phyloP scores from a whole-genome alignment of 2,797 vertebrate species.

The Macropodus opercularis region DNA sequence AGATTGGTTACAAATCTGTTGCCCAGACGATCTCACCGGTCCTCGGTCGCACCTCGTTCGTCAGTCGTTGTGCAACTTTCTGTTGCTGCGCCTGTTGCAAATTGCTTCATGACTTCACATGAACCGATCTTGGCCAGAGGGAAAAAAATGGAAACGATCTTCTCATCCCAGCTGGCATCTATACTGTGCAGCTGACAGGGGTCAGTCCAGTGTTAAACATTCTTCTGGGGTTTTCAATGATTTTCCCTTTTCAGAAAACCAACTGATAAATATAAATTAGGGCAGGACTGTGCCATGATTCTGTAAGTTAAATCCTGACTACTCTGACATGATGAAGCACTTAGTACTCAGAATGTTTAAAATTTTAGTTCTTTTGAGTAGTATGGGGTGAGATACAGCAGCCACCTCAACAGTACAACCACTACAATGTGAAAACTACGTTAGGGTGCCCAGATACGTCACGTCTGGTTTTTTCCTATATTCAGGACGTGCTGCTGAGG shows the following conservation, averaged over 20 bases:
- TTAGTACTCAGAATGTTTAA: slow-evolving; percentile 5
- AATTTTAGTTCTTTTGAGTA: slow-evolving; percentile 3
- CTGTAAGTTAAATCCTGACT: slow-evolving; percentile 11
- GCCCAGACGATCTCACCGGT: not conserved
- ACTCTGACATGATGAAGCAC: slow-evolving; percentile 22
- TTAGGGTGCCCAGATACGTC: slow-evolving; percentile 3
- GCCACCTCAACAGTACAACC: slow-evolving; percentile 15
- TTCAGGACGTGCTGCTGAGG: slow-evolving; percentile 21
- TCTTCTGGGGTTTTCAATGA: not conserved
- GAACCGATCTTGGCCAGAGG: too few relatives aligned
- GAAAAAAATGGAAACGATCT: too few relatives aligned
- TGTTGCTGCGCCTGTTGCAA: too few relatives aligned
- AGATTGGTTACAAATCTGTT: not conserved
- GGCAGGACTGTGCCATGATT: slow-evolving; percentile 35
- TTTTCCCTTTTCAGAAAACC: too few relatives aligned
- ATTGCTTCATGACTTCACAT: too few relatives aligned
- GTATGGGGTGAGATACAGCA: not conserved
- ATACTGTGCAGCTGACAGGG: not conserved
- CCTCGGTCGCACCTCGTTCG: too few relatives aligned
- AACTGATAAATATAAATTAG: too few relatives aligned
- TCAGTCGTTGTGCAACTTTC: too few relatives aligned
- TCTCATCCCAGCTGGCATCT: not conserved
- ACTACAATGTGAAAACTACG: slow-evolving; percentile 18
- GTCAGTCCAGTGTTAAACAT: not conserved
- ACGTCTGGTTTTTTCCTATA: slow-evolving; percentile 2